Evolutionary conservation across 2,888 invertebrate genomes (phyloP), one percentile per base, ranked within the genome.

Genomic region (Seira ritae): DNA sequence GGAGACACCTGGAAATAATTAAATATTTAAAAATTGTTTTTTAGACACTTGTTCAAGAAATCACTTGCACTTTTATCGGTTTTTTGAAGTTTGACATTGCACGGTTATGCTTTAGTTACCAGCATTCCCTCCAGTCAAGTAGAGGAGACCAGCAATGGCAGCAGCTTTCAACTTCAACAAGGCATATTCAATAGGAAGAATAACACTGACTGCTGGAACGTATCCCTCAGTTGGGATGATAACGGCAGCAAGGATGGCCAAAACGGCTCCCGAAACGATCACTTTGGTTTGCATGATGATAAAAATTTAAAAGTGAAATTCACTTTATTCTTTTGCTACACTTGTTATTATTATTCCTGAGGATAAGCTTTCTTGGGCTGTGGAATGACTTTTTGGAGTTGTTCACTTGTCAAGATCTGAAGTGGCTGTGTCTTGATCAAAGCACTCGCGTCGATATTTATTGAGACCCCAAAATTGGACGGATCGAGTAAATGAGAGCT

Each of bases 101-200:
- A n/a, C n/a, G n/a, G n/a, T n/a, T n/a, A n/a, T n/a, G n/a, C n/a
- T n/a, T n/a, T n/a, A 73, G 72, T 79, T n/a, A n/a, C 79, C 79
- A 67, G 79, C 72, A 17, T 79, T 65, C 37, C 80, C 84, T 60
- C 84, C 84, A 68, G 76, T 76, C 31, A 84, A 68, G 74, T 84
- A 84, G 12, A 84, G 72, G 70, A 84, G 84, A 62, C 84, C 84
- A 70, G 84, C 84, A 74, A 84, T 80, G 37, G 84, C 80, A 65
- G 84, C 84, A 80, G 84, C 84, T 42, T 84, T 84, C 37, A 84
- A 69, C 50, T 84, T 84, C 46, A 84, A 70, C 50, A 84, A 42
- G 24, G 84, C 84, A 46, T 80, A 80, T 69, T 80, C 84, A 68
- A 84, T 62, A 12, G 84, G 84, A 72, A 84, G 76, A 73, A 80